A percentile compares a stretch with the other conserved stretches of the same genome.
Evolutionary conservation across 2,888 invertebrate species (phyloP).

Genomic region (Sialis lutaria): DNA sequence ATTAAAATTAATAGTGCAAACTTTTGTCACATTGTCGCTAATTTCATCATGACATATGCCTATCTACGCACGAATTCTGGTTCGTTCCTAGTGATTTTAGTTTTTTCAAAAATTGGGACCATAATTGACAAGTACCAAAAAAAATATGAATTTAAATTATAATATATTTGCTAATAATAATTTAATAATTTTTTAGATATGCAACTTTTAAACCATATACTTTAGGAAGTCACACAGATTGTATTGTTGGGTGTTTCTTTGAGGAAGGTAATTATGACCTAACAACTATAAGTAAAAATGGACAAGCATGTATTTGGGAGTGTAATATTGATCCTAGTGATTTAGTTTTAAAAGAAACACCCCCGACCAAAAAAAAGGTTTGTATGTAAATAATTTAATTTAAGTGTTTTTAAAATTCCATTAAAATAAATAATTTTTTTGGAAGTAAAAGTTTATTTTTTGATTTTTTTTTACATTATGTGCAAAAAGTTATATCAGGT

Average conservation of each 20-base stretch:
- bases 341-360: conserved; percentile 30
- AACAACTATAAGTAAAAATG: conserved; percentile 67
- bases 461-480: not conserved
- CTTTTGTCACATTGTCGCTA: no score
- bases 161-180: not conserved
- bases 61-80: no score
- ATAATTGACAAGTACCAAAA: not conserved
- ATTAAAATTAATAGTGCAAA: no score
- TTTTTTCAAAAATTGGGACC: no score
- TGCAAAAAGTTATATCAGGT: not conserved
- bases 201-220: conserved; percentile 59
- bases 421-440: not conserved
- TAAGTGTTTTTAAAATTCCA: not conserved
- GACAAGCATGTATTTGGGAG: conserved; percentile 74
- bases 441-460: not conserved
- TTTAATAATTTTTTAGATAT: conserved; percentile 18
- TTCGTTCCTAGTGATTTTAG: no score
- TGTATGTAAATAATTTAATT: conserved; percentile 11
- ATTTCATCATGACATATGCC: no score
- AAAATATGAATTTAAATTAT: not conserved
- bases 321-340: conserved; percentile 57
- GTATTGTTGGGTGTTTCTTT: conserved; percentile 76
- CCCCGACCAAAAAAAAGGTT: conserved; percentile 32
- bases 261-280: conserved; percentile 72
- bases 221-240: conserved; percentile 71